phyloP scores from a whole-genome alignment of 2,888 invertebrate genomes.

The Drosophila leonis region DNA sequence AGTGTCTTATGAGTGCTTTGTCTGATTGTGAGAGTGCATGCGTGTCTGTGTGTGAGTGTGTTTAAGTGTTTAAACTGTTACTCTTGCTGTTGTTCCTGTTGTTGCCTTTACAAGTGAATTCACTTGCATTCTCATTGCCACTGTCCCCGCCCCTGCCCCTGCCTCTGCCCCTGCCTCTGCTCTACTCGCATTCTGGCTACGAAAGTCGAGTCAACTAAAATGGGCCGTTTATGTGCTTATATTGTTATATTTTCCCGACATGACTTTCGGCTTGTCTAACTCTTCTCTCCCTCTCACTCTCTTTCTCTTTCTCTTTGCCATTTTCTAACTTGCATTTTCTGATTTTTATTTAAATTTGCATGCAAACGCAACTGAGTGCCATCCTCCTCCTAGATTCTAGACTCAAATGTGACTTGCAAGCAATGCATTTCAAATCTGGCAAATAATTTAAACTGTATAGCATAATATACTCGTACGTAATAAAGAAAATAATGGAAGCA shows the following conservation, averaged over 20 bases:
- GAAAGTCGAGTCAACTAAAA: conserved; percentile 46
- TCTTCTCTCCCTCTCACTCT: background rate
- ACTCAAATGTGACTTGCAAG: background rate
- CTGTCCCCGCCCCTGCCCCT: background rate
- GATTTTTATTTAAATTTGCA: conserved; percentile 11
- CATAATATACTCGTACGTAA: background rate
- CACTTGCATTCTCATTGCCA: conserved; percentile 56
- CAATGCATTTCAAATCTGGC: background rate
- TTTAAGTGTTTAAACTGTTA: conserved; percentile 63
- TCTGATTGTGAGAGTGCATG: conserved; percentile 49
- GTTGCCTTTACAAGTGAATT: conserved; percentile 32
- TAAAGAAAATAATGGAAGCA: background rate
- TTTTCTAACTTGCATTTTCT: conserved; percentile 3
- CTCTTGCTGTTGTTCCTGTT: conserved; percentile 27
- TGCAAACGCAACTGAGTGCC: background rate
- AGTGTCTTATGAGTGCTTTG: conserved; percentile 66
- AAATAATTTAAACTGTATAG: background rate
- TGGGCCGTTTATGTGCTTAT: conserved; percentile 49
- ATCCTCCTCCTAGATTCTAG: background rate
- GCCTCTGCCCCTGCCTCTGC: background rate
- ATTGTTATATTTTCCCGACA: conserved; percentile 53
- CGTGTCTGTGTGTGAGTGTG: conserved; percentile 32
- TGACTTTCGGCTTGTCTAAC: conserved; percentile 15
- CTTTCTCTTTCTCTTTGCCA: background rate
- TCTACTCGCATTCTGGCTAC: background rate